Percentiles rank a stretch among this genome's conserved stretches.
phyloP scores from a whole-genome alignment of 2,113 vertebrate genomes.

The Cyanocitta stelleri region DNA sequence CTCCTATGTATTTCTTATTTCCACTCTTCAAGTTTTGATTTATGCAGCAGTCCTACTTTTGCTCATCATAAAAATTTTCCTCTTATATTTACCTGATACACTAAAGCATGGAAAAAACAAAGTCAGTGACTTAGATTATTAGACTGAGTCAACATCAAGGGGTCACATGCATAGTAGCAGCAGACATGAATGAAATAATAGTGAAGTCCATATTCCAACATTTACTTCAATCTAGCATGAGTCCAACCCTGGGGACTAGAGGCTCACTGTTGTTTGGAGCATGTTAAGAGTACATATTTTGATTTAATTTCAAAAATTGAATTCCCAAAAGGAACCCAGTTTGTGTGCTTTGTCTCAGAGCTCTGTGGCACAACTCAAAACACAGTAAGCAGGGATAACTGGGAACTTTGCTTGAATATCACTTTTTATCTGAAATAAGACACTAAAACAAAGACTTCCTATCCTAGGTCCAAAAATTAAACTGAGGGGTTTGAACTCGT shows the following conservation, averaged over 20 bases:
- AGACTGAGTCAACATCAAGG: not conserved
- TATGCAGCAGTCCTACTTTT: not conserved
- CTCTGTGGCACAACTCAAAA: not conserved
- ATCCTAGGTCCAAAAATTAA: not conserved
- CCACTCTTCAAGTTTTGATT: not conserved
- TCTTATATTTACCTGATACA: not conserved
- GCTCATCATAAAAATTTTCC: not conserved
- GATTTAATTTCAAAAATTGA: not conserved
- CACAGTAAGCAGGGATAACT: not conserved
- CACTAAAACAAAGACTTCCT: not conserved
- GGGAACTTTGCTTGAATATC: not conserved
- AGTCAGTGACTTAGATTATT: not conserved
- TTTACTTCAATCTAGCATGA: not conserved
- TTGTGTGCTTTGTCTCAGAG: not conserved
- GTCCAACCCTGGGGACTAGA: not conserved
- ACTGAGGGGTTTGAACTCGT: not conserved
- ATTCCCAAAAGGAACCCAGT: not conserved
- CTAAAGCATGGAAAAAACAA: not conserved
- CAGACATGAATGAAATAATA: not conserved
- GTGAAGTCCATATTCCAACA: not conserved
- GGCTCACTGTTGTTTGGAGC: accelerated
- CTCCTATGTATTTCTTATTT: not conserved
- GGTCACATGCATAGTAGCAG: not conserved
- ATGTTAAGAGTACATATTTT: not conserved
- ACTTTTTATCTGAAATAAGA: not conserved